phyloP scores from a whole-genome alignment of 1,140 invertebrate species.

The Procambarus virginalis region DNA sequence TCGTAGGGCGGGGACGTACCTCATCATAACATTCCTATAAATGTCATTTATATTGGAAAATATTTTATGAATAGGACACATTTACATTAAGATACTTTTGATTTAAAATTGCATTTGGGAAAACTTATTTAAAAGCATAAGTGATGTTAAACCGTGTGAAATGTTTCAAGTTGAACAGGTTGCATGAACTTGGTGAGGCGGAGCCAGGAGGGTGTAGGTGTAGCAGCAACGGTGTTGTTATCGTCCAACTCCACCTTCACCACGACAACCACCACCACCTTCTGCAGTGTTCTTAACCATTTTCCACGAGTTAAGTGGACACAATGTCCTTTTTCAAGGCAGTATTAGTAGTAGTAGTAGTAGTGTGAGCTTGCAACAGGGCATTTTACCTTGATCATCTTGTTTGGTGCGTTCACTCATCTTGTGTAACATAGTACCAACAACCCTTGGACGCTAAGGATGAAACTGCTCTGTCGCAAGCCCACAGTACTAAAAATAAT shows the following conservation, averaged over 20 bases:
- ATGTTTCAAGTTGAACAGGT: not conserved
- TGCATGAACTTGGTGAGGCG: not conserved
- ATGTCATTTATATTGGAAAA: not conserved
- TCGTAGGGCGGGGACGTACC: not conserved
- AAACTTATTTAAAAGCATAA: not conserved
- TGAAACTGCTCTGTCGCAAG: not conserved
- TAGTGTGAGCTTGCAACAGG: not conserved
- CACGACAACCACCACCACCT: not conserved
- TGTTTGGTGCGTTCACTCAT: not conserved
- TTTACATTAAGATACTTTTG: not conserved
- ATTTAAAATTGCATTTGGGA: not conserved
- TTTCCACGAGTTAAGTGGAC: not conserved
- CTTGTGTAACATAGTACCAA: not conserved
- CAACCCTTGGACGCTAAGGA: not conserved
- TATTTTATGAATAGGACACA: not conserved
- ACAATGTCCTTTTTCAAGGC: not conserved
- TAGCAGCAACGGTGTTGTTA: not conserved
- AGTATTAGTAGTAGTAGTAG: not conserved
- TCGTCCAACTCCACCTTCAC: not conserved
- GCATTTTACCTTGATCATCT: not conserved
- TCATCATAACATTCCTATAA: not conserved
- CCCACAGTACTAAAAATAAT: not conserved
- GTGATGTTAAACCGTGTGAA: not conserved
- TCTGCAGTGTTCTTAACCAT: not conserved
- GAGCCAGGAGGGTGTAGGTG: not conserved